A percentile compares a stretch with the other conserved stretches of the same genome.
Evolutionary conservation across 2,113 vertebrate genomes (phyloP).

Genomic region (Silurus asotus): DNA sequence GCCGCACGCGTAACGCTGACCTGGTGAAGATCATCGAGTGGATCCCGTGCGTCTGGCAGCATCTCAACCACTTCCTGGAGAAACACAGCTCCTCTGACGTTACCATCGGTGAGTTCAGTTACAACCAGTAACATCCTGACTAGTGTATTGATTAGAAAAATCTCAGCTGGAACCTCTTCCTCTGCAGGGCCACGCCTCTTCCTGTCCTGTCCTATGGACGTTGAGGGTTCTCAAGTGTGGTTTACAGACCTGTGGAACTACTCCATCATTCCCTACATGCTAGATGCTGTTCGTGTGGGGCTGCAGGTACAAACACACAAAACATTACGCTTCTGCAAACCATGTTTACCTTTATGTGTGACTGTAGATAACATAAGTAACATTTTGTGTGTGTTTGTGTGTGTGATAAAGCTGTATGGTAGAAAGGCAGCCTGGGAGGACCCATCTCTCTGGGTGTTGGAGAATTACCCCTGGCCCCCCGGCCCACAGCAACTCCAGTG

Average conservation of each 20-base stretch:
- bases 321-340: too few relatives aligned
- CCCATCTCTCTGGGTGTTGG: constrained; percentile 87
- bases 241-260: constrained; percentile 92
- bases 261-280: constrained; percentile 84
- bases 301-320: constrained; percentile 76
- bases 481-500: constrained; percentile 80
- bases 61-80: constrained; percentile 88
- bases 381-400: constrained; percentile 50
- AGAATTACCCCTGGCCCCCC: constrained; percentile 82
- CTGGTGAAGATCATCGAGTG: constrained; percentile 86
- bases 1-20: constrained; percentile 78
- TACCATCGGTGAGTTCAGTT: constrained; percentile 80
- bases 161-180: neutral
- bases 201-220: constrained; percentile 86
- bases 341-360: neutral
- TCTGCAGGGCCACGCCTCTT: constrained; percentile 83
- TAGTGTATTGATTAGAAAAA: neutral
- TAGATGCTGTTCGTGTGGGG: constrained; percentile 87
- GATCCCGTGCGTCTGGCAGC: constrained; percentile 86
- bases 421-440: constrained; percentile 84
- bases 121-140: neutral
- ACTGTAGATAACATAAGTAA: neutral
- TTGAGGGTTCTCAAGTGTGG: constrained; percentile 84
- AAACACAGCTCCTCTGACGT: constrained; percentile 86
- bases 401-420: constrained; percentile 76